Percentiles rank a stretch among this genome's conserved stretches.
These are phyloP conservation scores for Tetramorium bicarinatum DNA, from an alignment of 2,888 invertebrate species.

Conservation along the genomic window DNA sequence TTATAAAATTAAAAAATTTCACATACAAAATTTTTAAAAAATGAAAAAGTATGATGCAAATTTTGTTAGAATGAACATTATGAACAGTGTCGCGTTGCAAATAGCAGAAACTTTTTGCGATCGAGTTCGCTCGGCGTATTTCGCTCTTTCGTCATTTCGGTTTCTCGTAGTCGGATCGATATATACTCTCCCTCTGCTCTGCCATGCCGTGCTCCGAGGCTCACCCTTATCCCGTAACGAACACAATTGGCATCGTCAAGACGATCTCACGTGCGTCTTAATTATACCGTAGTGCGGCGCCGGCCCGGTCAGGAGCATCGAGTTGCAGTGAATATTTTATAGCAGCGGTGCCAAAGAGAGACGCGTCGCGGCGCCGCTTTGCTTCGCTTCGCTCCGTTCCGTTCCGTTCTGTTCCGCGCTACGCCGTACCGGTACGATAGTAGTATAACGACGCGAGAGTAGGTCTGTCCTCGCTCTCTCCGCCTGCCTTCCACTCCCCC, in stretches of 20 bases:
- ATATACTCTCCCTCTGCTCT: conserved; percentile 23
- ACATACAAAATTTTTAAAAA: neutral
- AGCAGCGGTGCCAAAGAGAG: conserved; percentile 35
- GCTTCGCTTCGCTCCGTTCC: neutral
- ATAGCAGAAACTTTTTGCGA: neutral
- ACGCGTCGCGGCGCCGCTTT: conserved; percentile 34
- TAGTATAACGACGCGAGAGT: conserved; percentile 74
- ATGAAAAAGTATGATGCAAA: neutral
- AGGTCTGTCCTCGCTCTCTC: conserved; percentile 77
- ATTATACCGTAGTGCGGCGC: conserved; percentile 53
- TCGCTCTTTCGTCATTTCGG: conserved; percentile 52
- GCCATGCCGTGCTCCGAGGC: conserved; percentile 27
- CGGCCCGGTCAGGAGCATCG: conserved; percentile 56
- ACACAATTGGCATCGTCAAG: conserved; percentile 59
- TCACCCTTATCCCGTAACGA: conserved; percentile 57
- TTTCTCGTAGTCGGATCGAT: conserved; percentile 52
- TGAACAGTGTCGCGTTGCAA: neutral
- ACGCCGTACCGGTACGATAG: conserved; percentile 59
- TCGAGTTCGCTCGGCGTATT: conserved; percentile 34
- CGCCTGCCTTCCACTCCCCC: conserved; percentile 29
- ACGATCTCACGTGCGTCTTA: conserved; percentile 59
- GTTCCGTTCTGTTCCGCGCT: neutral
- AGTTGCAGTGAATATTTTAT: conserved; percentile 58
- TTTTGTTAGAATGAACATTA: conserved; percentile 1
- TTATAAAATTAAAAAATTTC: neutral